These are phyloP conservation scores for Gastrophysa polygoni DNA, from an alignment of 2,888 invertebrate species.

Conservation along the genomic window DNA sequence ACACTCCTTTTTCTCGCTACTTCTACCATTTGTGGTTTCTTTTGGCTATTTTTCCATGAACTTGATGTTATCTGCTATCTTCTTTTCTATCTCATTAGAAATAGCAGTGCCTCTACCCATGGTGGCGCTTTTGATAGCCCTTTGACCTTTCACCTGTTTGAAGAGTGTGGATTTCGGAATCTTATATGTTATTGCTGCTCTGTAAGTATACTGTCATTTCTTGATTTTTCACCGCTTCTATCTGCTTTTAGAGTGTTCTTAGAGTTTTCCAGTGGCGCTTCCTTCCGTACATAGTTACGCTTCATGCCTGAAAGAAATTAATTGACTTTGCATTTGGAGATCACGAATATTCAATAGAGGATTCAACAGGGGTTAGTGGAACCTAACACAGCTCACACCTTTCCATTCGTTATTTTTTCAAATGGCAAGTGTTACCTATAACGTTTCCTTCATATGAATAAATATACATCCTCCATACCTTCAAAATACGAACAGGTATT, in stretches of 20 bases:
- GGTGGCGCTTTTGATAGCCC: conserved; percentile 17
- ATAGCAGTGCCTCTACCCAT: conserved; percentile 17
- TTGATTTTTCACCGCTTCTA: conserved; percentile 5
- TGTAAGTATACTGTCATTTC: background rate
- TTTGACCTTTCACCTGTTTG: conserved; percentile 24
- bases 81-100: conserved; percentile 14
- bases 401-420: background rate
- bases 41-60: conserved; percentile 30
- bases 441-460: background rate
- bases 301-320: background rate
- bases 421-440: background rate
- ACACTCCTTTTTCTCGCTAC: conserved; percentile 22
- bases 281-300: background rate
- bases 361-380: background rate
- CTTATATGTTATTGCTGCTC: conserved; percentile 8
- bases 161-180: conserved; percentile 20
- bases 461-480: background rate
- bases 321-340: background rate
- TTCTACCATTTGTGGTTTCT: conserved; percentile 30
- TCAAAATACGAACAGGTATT: background rate
- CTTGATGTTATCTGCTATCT: conserved; percentile 12
- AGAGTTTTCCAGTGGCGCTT: background rate
- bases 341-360: background rate
- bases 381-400: background rate
- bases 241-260: conserved; percentile 3